These are phyloP conservation scores for Tinamus guttatus DNA, from an alignment of 2,113 vertebrate species.

Conservation along the genomic window DNA sequence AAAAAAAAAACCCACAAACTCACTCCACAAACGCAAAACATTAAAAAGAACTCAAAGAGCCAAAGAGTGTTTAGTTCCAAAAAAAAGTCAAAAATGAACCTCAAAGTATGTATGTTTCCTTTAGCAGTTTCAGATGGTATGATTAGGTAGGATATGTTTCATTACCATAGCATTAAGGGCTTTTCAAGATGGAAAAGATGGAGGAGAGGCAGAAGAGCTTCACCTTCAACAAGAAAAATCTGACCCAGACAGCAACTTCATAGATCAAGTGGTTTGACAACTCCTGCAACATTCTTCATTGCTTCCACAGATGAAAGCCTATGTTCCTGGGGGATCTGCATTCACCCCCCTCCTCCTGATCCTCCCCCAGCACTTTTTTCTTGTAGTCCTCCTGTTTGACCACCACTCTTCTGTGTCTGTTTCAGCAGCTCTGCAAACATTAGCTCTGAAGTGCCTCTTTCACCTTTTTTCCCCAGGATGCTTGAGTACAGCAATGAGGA, in stretches of 20 bases:
- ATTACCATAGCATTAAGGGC: background rate
- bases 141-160: background rate
- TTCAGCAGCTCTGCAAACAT: background rate
- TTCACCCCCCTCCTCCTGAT: background rate
- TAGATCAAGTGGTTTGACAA: background rate
- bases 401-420: background rate
- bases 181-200: background rate
- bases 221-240: background rate
- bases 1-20: background rate
- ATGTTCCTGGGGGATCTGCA: background rate
- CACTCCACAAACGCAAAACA: background rate
- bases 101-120: background rate
- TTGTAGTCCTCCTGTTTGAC: background rate
- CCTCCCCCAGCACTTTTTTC: background rate
- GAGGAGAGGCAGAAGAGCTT: background rate
- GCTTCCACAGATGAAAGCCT: background rate
- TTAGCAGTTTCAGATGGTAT: background rate
- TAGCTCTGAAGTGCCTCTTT: background rate
- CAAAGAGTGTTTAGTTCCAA: background rate
- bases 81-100: background rate
- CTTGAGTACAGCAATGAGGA: background rate
- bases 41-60: background rate
- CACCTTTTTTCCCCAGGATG: background rate
- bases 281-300: background rate
- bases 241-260: background rate